phyloP scores from a whole-genome alignment of 64 coral and sea anemone genomes.

The Montipora capricornis region DNA sequence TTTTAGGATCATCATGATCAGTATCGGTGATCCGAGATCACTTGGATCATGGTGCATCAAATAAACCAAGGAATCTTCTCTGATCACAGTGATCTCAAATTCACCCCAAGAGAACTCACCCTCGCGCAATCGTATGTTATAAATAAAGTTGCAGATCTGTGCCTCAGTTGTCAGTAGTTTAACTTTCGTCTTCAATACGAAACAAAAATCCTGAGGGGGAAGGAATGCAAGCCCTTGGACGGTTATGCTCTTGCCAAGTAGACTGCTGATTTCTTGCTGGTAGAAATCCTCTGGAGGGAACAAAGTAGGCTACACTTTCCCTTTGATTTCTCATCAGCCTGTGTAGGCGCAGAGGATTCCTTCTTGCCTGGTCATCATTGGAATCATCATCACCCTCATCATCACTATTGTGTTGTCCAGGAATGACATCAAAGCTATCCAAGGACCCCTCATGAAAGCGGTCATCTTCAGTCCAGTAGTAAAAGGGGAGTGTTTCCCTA shows the following conservation, averaged over 20 bases:
- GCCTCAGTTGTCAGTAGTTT: not conserved
- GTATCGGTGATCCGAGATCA: too few relatives aligned
- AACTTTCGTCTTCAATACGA: not conserved
- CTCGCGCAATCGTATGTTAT: too few relatives aligned
- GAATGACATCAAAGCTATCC: not conserved
- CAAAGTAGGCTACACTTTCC: slow-evolving; percentile 26
- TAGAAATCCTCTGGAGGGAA: slow-evolving; percentile 24
- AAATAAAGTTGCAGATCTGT: not conserved
- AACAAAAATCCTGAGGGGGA: not conserved
- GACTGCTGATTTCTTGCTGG: slow-evolving; percentile 1
- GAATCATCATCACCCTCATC: not conserved
- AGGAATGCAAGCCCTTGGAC: not conserved
- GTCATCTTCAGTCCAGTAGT: not conserved
- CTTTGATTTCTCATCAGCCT: slow-evolving; percentile 6
- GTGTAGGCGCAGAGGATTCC: slow-evolving; percentile 20
- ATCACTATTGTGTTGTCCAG: not conserved
- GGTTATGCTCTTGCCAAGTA: not conserved
- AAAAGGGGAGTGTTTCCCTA: not conserved
- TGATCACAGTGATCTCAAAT: too few relatives aligned
- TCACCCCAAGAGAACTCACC: too few relatives aligned
- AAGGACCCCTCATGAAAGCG: not conserved
- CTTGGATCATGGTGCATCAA: too few relatives aligned
- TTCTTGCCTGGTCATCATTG: not conserved
- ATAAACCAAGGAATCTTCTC: too few relatives aligned
- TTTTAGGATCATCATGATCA: too few relatives aligned